Evolutionary conservation across 2,888 invertebrate genomes (phyloP), one percentile per base, ranked within the genome.

Genomic region (Sericinus montela): DNA sequence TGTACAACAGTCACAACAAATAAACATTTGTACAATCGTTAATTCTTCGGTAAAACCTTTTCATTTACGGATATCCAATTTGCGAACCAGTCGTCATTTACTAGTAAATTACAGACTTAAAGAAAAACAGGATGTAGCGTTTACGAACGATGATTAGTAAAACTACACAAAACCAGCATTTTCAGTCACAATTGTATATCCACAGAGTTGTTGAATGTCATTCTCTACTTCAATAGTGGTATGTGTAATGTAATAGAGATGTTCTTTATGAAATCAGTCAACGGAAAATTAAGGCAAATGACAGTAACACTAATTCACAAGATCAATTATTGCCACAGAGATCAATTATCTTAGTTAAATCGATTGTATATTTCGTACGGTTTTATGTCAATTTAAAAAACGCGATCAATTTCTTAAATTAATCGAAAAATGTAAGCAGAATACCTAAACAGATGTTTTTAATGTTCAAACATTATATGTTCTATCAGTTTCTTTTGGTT

Each of bases 81-180:
- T 11, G 19, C 14, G n/a, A 29, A 40, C 14, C 15, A 15, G 28
- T 28, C 14, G 34, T 11, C 23, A 13, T 34, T 34, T 34, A 34
- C 45, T 34, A 43, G 40, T 37, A 52, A 56, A 54, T 53, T 52
- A 51, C 30, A 30, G 48, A 58, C 56, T 58, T 56, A 60, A 59
- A 58, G 60, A 70, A 68, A 67, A 73, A 79, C 79, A 79, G 81
- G 82, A 82, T 74, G 69, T 57, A 48, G 54, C 69, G 63, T 72
- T 79, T 76, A 78, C 58, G 66, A 65, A 57, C 65, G 59, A 71
- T 74, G 74, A 78, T 78, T 65, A 67, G 64, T 69, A 64, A 67
- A 75, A 75, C 62, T 67, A 59, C 57, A 59, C 61, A 35, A 69
- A 74, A 72, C 73, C 68, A 66, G 48, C 62, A 59, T 73, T 76